Evolutionary conservation across 2,888 invertebrate genomes (phyloP).

Genomic region (Julus scandinavius): DNA sequence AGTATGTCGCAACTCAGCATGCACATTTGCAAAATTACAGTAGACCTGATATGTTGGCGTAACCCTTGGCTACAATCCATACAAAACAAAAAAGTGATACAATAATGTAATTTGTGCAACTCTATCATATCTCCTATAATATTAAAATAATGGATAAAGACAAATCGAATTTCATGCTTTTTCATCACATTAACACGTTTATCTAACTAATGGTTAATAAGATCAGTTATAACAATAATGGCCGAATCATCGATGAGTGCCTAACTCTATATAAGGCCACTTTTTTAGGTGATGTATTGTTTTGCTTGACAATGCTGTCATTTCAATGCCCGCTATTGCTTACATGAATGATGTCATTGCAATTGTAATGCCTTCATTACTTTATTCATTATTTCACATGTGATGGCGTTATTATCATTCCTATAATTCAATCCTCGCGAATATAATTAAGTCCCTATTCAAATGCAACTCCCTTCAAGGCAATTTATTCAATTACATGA

Average conservation of each 20-base stretch:
- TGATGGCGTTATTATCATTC: constrained; percentile 45
- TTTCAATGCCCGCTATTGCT: not conserved
- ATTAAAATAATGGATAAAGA: no score
- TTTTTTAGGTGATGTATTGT: not conserved
- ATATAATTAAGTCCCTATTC: constrained; percentile 41
- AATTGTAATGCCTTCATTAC: constrained; percentile 19
- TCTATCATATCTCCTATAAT: no score
- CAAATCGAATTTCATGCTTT: no score
- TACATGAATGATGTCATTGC: constrained; percentile 7
- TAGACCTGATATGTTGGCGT: no score
- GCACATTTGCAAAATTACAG: no score
- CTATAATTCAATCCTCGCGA: constrained; percentile 44
- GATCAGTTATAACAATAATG: not conserved
- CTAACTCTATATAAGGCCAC: not conserved
- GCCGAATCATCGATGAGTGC: not conserved
- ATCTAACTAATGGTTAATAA: not conserved
- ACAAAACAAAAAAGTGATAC: no score
- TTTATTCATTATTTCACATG: constrained; percentile 15
- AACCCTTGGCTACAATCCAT: no score
- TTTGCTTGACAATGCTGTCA: not conserved
- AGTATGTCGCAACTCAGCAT: no score
- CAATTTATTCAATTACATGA: constrained; percentile 38
- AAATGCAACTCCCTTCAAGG: constrained; percentile 40
- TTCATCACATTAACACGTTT: no score
- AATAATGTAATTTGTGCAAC: no score